These are phyloP conservation scores for Brachionus manjavacas DNA, from an alignment of 1,140 invertebrate species.

Conservation along the genomic window DNA sequence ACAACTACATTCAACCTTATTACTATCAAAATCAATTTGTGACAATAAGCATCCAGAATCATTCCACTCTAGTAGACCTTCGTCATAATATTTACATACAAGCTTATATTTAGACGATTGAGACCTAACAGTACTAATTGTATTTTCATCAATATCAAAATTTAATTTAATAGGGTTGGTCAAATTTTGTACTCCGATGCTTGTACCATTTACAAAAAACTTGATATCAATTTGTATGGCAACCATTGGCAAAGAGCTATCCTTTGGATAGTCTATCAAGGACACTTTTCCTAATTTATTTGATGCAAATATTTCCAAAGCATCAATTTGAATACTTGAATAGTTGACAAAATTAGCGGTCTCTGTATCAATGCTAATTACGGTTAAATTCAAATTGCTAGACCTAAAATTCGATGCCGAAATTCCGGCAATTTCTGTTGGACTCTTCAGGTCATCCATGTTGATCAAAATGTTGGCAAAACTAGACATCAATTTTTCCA, in stretches of 20 bases:
- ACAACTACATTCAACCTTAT: background rate
- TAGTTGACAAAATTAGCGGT: background rate
- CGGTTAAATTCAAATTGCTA: background rate
- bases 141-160: conserved; percentile 23
- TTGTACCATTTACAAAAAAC: background rate
- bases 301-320: background rate
- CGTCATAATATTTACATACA: conserved; percentile 16
- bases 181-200: background rate
- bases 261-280: conserved; percentile 9
- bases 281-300: background rate
- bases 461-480: background rate
- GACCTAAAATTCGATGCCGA: background rate
- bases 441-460: background rate
- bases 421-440: background rate
- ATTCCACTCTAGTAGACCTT: background rate
- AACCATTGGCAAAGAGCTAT: background rate
- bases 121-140: background rate
- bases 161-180: background rate
- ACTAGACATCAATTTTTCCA: background rate
- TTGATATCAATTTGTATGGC: conserved; percentile 17
- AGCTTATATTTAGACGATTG: background rate
- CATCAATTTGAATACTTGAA: background rate
- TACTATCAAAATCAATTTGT: background rate
- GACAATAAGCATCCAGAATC: background rate
- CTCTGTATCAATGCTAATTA: background rate